Evolutionary conservation across 2,797 vertebrate species (phyloP), one percentile per base, ranked within the genome.

Genomic region (Liasis olivaceus): DNA sequence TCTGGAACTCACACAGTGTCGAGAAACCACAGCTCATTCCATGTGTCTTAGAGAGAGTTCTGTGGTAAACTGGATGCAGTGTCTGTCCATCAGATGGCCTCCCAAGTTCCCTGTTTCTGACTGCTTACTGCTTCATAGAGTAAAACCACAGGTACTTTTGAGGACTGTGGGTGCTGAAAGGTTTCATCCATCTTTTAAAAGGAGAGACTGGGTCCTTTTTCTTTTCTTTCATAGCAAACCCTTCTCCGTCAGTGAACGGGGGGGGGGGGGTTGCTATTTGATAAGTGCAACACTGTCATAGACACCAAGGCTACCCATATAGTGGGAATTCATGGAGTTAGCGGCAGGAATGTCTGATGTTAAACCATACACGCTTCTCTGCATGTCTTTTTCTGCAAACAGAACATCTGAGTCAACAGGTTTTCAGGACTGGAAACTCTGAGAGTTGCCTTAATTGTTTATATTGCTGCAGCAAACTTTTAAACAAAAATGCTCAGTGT

Each of bases 361-460:
- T 92, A 93, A 97, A 96, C 90, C 95, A 96, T 97, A 95, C 97
- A 96, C 93, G 94, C 94, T 96, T 95, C 96, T 96, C 95, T 95
- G 92, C 95, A 97, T 90, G 94, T 95, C 93, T 98, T 97, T 97
- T 97, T 96, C 97, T 97, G 97, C 97, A 98, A 97, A 97, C 94
- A 98, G 96, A 98, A 97, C 97, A 97, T 98, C 97, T 98, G 98
- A 98, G 97, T 97, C 98, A 98, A 98, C 98, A 98, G 97, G 98
- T 98, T 98, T 98, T 97, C 96, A 97, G 97, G 97, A 97, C 94
- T 98, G 97, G 97, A 98, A 98, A 98, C 96, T 98, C 96, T 97
- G 97, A 98, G 96, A 96, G 96, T 97, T 97, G 97, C 96, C 97
- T 97, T 98, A 96, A 98, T 97, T 98, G 98, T 98, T 98, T 98